Evolutionary conservation across 2,113 vertebrate genomes (phyloP), one percentile per base, ranked within the genome.

Genomic region (Steatornis caripensis): DNA sequence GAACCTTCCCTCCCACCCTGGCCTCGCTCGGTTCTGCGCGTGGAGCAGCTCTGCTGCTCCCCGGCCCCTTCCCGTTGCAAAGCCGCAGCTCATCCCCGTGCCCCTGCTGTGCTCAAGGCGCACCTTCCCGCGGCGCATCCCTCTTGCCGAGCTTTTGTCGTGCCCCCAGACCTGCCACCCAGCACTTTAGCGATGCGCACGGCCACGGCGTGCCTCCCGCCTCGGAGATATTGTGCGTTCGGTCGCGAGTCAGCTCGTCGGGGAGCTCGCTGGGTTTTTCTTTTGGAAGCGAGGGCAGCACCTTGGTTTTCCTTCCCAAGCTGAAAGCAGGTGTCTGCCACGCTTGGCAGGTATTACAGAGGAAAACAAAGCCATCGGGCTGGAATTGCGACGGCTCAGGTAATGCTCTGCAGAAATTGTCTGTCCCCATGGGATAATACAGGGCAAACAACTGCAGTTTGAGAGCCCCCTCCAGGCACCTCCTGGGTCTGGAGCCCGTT

Each of bases 201-300:
- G 3, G n/a, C 34, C 37, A 30, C 0, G 3, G 10, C 1, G 3
- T 32, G 39, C 34, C 24, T 74, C 53, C 29, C 24, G 3, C 7
- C 34, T 4, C 0, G 6, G 30, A 15, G 18, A 18, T 2, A 4
- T 2, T 2, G 8, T 0, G 46, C 53, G 29, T 6, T 9, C 5
- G 2, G 77, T 5, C 65, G 10, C 3, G 10, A 10, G 12, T 5
- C 76, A 43, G 20, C 30, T 69, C 4, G 2, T 7, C 4, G 15
- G 55, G 70, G 60, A 74, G 13, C 41, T 34, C 17, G 10, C 5
- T 1, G 46, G 11, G 29, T 23, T 37, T 62, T 62, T 48, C 23
- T 48, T 11, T 3, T 27, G 39, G 51, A 55, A 70, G 15, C 5
- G 16, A 41, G 79, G 23, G 53, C 4, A 3, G 41, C 22, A 41